Conservation (phyloP, 2,797 vertebrate species). For the Nannoperca obscura region DNA sequence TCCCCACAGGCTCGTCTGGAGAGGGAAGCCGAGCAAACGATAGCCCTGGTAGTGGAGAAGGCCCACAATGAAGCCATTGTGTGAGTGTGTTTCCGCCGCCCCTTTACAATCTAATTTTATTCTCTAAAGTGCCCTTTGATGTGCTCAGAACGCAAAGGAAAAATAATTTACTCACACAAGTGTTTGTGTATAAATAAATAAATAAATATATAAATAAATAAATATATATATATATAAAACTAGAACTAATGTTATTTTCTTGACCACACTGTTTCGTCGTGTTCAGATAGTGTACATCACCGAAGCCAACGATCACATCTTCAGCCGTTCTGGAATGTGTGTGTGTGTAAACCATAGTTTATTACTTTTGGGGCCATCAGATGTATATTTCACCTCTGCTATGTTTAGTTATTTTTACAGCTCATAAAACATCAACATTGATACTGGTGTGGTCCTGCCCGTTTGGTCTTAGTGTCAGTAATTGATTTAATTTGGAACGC, state of each 20-base stretch:
- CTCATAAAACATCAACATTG: slow-evolving; percentile 71
- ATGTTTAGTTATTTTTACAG: slow-evolving; percentile 69
- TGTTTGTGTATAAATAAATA: slow-evolving; percentile 62
- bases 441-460: slow-evolving; percentile 72
- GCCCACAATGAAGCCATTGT: slow-evolving; percentile 88
- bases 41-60: slow-evolving; percentile 83
- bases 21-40: slow-evolving; percentile 88
- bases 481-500: slow-evolving; percentile 61
- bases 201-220: too few relatives aligned
- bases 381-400: slow-evolving; percentile 58
- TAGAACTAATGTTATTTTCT: slow-evolving; percentile 73
- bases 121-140: slow-evolving; percentile 70
- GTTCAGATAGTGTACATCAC: slow-evolving; percentile 74
- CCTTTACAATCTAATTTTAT: slow-evolving; percentile 73
- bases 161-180: slow-evolving; percentile 62
- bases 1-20: slow-evolving; percentile 85
- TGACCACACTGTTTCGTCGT: slow-evolving; percentile 72
- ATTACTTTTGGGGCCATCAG: slow-evolving; percentile 67
- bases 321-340: slow-evolving; percentile 38
- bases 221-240: slow-evolving; percentile 68
- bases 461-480: slow-evolving; percentile 48
- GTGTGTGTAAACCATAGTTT: slow-evolving; percentile 63
- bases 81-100: slow-evolving; percentile 83
- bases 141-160: slow-evolving; percentile 57
- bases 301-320: slow-evolving; percentile 80